phyloP scores from a whole-genome alignment of 2,888 invertebrate genomes.

The Nesidiocoris tenuis region DNA sequence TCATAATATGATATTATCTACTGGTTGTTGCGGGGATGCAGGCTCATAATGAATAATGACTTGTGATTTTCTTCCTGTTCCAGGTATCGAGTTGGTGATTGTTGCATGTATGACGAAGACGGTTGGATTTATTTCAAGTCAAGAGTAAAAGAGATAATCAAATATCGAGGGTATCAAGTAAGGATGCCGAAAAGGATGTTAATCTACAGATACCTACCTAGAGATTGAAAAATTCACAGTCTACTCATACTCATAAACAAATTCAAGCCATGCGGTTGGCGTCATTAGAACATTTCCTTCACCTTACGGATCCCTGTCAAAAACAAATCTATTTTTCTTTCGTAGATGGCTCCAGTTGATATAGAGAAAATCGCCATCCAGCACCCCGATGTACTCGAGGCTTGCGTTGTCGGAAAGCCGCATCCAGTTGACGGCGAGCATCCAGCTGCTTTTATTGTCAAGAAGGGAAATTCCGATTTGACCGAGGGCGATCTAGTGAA shows the following conservation, averaged over 20 bases:
- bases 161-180: slow-evolving; percentile 42
- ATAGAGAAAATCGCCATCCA: slow-evolving; percentile 76
- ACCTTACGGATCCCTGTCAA: neutral
- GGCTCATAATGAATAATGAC: neutral
- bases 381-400: slow-evolving; percentile 70
- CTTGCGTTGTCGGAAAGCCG: slow-evolving; percentile 50
- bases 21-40: no score
- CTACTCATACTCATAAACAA: no score
- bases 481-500: neutral
- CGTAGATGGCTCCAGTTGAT: slow-evolving; percentile 82
- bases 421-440: slow-evolving; percentile 8
- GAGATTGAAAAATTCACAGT: no score
- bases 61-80: neutral
- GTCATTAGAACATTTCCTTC: neutral
- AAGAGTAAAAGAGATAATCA: slow-evolving; percentile 43
- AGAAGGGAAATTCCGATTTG: neutral
- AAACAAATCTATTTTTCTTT: neutral
- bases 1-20: no score
- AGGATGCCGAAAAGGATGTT: neutral
- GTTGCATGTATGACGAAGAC: slow-evolving; percentile 41
- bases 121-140: slow-evolving; percentile 28
- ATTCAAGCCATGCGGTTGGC: neutral
- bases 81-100: slow-evolving; percentile 37
- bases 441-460: slow-evolving; percentile 21
- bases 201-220: neutral